phyloP scores from a whole-genome alignment of 2,113 vertebrate species.

The Elaphurus davidianus region DNA sequence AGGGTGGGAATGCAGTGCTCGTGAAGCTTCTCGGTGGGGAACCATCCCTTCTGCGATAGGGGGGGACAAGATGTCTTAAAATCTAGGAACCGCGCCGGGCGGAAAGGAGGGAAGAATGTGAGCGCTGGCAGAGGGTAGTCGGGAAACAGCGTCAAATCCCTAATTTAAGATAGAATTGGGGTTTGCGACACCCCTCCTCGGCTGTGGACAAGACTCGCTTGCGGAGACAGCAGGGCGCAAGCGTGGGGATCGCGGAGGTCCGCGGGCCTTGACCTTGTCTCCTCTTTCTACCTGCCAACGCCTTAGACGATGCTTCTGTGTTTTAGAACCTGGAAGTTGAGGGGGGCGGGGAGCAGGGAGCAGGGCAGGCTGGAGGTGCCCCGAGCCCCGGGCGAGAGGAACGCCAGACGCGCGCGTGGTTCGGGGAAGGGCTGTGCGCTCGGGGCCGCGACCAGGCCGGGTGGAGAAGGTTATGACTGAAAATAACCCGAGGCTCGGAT shows the following conservation, averaged over 20 bases:
- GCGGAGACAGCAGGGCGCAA: background rate
- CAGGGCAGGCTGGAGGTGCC: fast-evolving
- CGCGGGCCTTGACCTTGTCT: slow-evolving; percentile 3
- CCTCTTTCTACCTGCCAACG: background rate
- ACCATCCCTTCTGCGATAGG: background rate
- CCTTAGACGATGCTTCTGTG: background rate
- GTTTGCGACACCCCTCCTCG: background rate
- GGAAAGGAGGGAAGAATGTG: background rate
- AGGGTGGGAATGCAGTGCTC: background rate
- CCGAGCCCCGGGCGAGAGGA: fast-evolving
- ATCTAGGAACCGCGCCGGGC: background rate
- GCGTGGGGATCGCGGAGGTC: background rate
- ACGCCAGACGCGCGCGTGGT: background rate
- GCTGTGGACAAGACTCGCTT: background rate
- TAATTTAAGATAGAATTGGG: background rate
- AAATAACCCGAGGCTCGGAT: background rate
- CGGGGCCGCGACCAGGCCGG: background rate
- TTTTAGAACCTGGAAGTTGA: background rate
- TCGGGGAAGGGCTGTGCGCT: background rate
- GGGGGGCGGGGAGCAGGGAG: background rate
- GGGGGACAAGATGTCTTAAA: background rate
- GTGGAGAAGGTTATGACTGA: background rate
- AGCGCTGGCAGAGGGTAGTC: background rate
- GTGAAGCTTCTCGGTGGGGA: background rate
- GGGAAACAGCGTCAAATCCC: background rate